These are phyloP conservation scores for Amphiura filiformis DNA, from an alignment of 35 echinoderm and acorn worm genomes.

Conservation along the genomic window DNA sequence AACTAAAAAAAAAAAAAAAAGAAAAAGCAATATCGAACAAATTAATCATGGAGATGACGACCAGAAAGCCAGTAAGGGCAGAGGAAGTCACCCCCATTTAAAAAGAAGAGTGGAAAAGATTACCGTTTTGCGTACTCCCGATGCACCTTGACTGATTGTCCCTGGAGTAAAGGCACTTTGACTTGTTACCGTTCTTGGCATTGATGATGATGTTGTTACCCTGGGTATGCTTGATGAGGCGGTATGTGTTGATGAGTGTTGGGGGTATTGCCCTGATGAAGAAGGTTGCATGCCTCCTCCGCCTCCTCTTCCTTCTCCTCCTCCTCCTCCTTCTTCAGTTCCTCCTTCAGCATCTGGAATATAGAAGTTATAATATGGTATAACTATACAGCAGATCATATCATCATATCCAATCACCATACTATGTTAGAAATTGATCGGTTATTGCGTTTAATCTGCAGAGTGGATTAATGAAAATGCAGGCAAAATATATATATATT, in stretches of 20 bases:
- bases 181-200: slow-evolving; percentile 65
- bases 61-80: too few relatives aligned
- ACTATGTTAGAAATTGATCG: too few relatives aligned
- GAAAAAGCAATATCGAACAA: too few relatives aligned
- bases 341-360: not conserved
- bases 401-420: too few relatives aligned
- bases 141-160: slow-evolving; percentile 52
- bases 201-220: not conserved
- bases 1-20: too few relatives aligned
- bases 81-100: too few relatives aligned
- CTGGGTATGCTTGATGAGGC: not conserved
- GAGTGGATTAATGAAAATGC: too few relatives aligned
- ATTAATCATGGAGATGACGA: too few relatives aligned
- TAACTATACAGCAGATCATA: not conserved
- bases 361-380: not conserved
- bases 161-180: slow-evolving; percentile 50
- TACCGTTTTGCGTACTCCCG: not conserved
- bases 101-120: too few relatives aligned
- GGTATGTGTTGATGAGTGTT: slow-evolving; percentile 3
- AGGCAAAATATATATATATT: too few relatives aligned
- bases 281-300: not conserved
- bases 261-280: not conserved
- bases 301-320: not conserved
- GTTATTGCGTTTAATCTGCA: too few relatives aligned
- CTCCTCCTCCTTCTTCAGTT: not conserved